These are phyloP conservation scores for Drosophila suboccidentalis DNA, from an alignment of 2,888 invertebrate species.

Conservation along the genomic window DNA sequence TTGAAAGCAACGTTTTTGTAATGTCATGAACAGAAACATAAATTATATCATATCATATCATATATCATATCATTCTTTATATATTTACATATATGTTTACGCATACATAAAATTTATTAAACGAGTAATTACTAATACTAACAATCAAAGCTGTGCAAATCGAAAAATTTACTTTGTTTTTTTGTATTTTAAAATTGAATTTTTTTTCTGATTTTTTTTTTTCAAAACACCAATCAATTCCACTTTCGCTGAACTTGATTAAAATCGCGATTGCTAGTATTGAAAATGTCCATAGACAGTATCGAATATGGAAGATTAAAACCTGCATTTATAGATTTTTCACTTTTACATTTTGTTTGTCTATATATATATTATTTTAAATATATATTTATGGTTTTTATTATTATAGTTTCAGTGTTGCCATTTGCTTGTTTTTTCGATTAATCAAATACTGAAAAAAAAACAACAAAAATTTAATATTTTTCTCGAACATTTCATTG, in stretches of 20 bases:
- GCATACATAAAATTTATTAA: conserved; percentile 55
- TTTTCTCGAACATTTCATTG: conserved; percentile 38
- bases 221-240: conserved; percentile 61
- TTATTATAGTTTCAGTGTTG: too few relatives aligned
- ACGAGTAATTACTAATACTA: conserved; percentile 60
- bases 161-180: conserved; percentile 49
- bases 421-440: neutral
- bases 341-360: conserved; percentile 3
- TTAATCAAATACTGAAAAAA: conserved; percentile 27
- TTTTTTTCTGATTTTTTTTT: conserved; percentile 42
- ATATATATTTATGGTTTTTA: conserved; percentile 1
- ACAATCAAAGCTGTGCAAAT: conserved; percentile 66
- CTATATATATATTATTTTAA: neutral
- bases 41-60: conserved; percentile 13
- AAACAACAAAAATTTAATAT: conserved; percentile 26
- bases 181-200: conserved; percentile 12
- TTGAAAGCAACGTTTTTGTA: conserved; percentile 38
- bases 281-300: conserved; percentile 45
- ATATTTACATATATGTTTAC: conserved; percentile 48
- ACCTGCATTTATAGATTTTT: conserved; percentile 32
- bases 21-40: conserved; percentile 40
- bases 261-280: conserved; percentile 59
- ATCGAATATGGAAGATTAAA: conserved; percentile 52
- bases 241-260: conserved; percentile 56
- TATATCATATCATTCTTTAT: conserved; percentile 20